Evolutionary conservation across 2,888 invertebrate species (phyloP), one percentile per base, ranked within the genome.

Genomic region (Clepsis dumicolana): DNA sequence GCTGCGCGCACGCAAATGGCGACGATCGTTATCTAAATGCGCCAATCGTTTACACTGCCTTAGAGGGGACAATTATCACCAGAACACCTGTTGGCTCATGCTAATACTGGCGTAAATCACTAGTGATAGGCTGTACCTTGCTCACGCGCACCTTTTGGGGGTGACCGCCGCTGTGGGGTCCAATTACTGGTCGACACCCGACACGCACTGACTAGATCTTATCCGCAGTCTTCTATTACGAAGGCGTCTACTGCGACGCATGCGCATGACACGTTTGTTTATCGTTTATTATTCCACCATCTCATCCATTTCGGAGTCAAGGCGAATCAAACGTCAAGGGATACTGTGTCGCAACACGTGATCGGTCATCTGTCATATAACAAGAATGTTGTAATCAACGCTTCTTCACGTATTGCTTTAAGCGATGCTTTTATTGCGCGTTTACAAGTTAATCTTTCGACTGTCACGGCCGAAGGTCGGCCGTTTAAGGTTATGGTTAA

Each of bases 401-500:
- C 64, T 71, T 74, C 70, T 70, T 73, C 73, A 71, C 75, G 72
- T 68, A 73, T 65, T 71, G 73, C 70, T 74, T 71, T 71, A 66
- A 70, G 65, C 65, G 70, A 75, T 70, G 74, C 63, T 74, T 76
- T 74, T 74, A 78, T 77, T 78, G 71, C 72, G 74, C 78, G 76
- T 82, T 85, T 84, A 82, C 81, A 78, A 82, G 84, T 85, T 82
- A 85, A 85, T 86, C 80, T 82, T 78, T 71, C 73, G 71, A 75
- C 74, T 83, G 86, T 85, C 86, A 80, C 77, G 76, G 70, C 62
- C 65, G 85, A 87, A 86, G 86, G 87, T 80, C 81, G 76, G 44
- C 80, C 84, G 74, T 83, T 87, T 87, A 88, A 77, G 87, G 88
- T 73, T 78, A 80, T 79, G 78, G 78, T 86, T 84, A 87, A 89